A percentile compares a stretch with the other conserved stretches of the same genome.
Evolutionary conservation across 2,113 vertebrate genomes (phyloP).

Genomic region (Trogon surrucura): DNA sequence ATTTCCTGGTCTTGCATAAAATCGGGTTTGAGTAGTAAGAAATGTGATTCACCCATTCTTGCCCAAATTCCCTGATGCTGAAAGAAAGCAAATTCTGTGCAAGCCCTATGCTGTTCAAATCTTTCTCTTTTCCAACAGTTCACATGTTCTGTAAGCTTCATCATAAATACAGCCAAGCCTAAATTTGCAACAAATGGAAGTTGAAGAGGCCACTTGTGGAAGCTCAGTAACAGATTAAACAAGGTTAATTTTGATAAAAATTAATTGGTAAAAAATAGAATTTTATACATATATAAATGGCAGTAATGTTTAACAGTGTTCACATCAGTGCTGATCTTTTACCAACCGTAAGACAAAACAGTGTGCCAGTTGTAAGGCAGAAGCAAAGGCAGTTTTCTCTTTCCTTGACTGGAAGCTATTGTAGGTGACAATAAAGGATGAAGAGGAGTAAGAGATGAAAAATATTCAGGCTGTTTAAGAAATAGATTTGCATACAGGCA

Average conservation of each 20-base stretch:
- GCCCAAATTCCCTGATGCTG: neutral
- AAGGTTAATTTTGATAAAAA: neutral
- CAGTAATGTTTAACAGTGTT: neutral
- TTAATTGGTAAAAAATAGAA: neutral
- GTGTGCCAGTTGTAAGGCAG: neutral
- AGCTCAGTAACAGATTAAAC: neutral
- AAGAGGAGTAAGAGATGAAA: neutral
- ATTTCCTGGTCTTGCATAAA: neutral
- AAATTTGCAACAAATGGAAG: neutral
- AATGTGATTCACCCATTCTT: neutral
- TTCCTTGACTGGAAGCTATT: neutral
- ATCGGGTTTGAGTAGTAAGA: neutral
- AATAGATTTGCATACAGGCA: neutral
- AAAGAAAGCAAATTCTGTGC: neutral
- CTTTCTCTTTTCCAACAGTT: neutral
- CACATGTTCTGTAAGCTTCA: accelerated
- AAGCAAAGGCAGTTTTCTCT: neutral
- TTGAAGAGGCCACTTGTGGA: neutral
- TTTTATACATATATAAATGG: neutral
- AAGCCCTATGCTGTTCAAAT: neutral
- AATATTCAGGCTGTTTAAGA: neutral
- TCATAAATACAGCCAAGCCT: neutral
- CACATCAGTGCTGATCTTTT: neutral
- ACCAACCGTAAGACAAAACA: neutral
- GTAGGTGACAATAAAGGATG: neutral